phyloP scores from a whole-genome alignment of 1,140 invertebrate genomes.

The Ditylenchus dipsaci region DNA sequence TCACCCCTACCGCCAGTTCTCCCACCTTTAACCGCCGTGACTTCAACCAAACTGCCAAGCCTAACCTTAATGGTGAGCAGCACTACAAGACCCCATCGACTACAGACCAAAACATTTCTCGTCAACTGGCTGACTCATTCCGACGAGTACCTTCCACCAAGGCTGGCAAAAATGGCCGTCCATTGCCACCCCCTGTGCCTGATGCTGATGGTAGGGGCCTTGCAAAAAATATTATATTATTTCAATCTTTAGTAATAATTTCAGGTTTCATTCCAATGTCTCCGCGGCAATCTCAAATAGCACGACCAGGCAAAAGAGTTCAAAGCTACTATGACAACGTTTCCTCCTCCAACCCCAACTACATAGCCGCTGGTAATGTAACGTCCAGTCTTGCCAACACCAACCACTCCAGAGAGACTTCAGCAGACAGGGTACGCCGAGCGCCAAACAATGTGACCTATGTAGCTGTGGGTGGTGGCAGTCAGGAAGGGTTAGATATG shows the following conservation, averaged over 20 bases:
- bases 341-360: background rate
- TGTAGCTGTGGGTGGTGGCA: conserved; percentile 18
- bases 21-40: background rate
- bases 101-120: background rate
- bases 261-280: conserved; percentile 33
- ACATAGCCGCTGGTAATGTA: conserved; percentile 8
- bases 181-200: conserved; percentile 23
- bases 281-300: conserved; percentile 3
- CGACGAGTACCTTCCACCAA: conserved; percentile 22
- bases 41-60: background rate
- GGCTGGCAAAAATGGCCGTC: background rate
- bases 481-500: conserved; percentile 4
- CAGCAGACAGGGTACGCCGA: conserved; percentile 25
- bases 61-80: too few relatives aligned
- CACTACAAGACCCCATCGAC: background rate
- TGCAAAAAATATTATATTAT: too few relatives aligned
- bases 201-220: conserved; percentile 30
- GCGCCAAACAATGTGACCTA: conserved; percentile 43
- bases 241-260: too few relatives aligned
- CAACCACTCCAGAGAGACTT: conserved; percentile 7
- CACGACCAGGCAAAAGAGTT: background rate
- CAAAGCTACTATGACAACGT: conserved; percentile 27
- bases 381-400: background rate
- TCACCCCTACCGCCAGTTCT: conserved; percentile 1
- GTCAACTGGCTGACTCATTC: conserved; percentile 21